These are phyloP conservation scores for Dascyllus trimaculatus DNA, from an alignment of 2,113 vertebrate species.

Conservation along the genomic window DNA sequence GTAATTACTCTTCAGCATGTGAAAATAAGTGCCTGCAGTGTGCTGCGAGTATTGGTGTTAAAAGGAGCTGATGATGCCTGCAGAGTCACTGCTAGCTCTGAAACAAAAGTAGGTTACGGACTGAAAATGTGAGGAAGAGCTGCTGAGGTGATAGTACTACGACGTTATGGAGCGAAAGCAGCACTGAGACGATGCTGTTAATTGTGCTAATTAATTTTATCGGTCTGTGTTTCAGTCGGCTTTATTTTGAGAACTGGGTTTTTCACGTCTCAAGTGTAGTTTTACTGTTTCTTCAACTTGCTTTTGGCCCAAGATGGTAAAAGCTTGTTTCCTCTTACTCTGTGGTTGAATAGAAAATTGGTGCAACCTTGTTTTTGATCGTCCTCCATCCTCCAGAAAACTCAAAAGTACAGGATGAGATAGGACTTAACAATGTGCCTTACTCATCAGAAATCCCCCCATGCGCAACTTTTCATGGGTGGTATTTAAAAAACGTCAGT, in stretches of 20 bases:
- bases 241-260: background rate
- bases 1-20: conserved; percentile 71
- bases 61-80: conserved; percentile 57
- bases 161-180: conserved; percentile 23
- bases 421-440: conserved; percentile 30
- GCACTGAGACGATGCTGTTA: conserved; percentile 7
- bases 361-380: conserved; percentile 2
- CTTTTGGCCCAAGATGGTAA: background rate
- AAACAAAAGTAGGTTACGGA: conserved; percentile 67
- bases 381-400: conserved; percentile 12
- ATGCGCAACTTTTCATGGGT: conserved; percentile 25
- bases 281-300: background rate
- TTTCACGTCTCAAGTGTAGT: background rate
- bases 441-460: conserved; percentile 30
- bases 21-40: conserved; percentile 59
- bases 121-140: conserved; percentile 52
- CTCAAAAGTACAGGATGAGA: conserved; percentile 21
- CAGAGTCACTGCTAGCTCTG: conserved; percentile 57
- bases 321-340: conserved; percentile 3
- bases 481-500: conserved; percentile 7
- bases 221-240: background rate
- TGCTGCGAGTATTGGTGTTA: conserved; percentile 52
- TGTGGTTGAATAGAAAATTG: conserved; percentile 28
- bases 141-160: conserved; percentile 37
- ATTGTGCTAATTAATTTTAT: conserved; percentile 29